A percentile compares a stretch with the other conserved stretches of the same genome.
Evolutionary conservation across 2,113 vertebrate genomes (phyloP).

Genomic region (Saccopteryx bilineata): DNA sequence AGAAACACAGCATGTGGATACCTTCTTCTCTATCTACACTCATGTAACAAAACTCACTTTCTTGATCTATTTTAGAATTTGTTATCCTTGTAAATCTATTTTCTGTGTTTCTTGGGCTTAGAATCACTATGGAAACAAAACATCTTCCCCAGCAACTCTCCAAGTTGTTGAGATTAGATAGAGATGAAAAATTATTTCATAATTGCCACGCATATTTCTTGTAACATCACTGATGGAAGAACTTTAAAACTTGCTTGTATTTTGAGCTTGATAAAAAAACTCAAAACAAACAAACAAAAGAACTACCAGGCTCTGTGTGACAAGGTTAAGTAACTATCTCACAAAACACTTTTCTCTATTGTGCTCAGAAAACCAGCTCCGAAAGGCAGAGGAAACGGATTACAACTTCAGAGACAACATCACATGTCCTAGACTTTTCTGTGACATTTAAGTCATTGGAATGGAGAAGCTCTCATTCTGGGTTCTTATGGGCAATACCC

Average conservation of each 20-base stretch:
- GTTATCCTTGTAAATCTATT: background rate
- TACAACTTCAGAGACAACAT: background rate
- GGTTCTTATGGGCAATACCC: background rate
- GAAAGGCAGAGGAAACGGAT: background rate
- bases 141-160: too few relatives aligned
- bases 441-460: accelerated
- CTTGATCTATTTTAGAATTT: background rate
- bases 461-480: background rate
- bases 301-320: background rate
- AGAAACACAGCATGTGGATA: background rate
- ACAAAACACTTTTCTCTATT: background rate
- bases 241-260: background rate
- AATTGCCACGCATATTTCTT: background rate
- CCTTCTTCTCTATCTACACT: background rate
- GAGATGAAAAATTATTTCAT: background rate
- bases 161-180: background rate
- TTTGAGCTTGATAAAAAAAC: background rate
- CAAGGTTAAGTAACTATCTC: background rate
- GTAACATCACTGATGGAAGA: background rate
- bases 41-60: background rate
- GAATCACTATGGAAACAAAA: background rate
- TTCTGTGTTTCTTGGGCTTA: background rate
- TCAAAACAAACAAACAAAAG: background rate
- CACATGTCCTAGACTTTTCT: background rate
- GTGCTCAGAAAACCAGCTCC: background rate